Base-by-base conservation (phyloP, 2,888 invertebrate genomes). In the Sussaba pulchella region DNA sequence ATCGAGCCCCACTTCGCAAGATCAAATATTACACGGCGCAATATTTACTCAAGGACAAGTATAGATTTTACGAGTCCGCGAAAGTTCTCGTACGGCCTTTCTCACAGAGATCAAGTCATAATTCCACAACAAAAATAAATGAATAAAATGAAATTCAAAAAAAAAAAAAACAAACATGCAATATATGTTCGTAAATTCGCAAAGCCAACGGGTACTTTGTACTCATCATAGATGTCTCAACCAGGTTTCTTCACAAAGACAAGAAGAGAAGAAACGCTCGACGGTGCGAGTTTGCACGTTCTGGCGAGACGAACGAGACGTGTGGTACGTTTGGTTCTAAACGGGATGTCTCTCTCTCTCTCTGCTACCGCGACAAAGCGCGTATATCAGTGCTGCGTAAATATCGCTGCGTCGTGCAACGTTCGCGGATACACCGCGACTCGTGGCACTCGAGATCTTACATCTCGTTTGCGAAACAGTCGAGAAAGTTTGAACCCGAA, bases 401-500 rank as follows among this genome's bases (percentile, higher is more conserved):
- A 81, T 81, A 77, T 64, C 50, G 66, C 67, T 47, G 3, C 10
- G 39, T 39, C 63, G 36, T 52, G 12, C 67, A 17, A n/a, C 14
- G 17, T n/a, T 31, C 10, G 17, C 36, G 26, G 31, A 61, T 43
- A 19, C 12, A 47, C 47, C 73, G 64, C 70, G 73, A 73, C n/a
- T 77, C 69, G 50, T 57, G 57, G n/a, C 67, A 19, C 67, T 52
- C 67, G 64, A 81, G 81, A 77, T 77, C n/a, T 73, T 61, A 75
- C 50, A 66, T n/a, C 67, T 45, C 71, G 52, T 67, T 43, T 66
- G 52, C 41, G 21, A 73, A 43, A 41, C 66, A 39, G 45, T 64
- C 19, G 67, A 54, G 45, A 52, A 76, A 81, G 81, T 83, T 85
- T n/a, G n/a, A n/a, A n/a, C n/a, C n/a, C n/a, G n/a, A n/a, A n/a